Evolutionary conservation across 2,113 vertebrate genomes (phyloP), one percentile per base, ranked within the genome.

Genomic region (Pavo muticus): DNA sequence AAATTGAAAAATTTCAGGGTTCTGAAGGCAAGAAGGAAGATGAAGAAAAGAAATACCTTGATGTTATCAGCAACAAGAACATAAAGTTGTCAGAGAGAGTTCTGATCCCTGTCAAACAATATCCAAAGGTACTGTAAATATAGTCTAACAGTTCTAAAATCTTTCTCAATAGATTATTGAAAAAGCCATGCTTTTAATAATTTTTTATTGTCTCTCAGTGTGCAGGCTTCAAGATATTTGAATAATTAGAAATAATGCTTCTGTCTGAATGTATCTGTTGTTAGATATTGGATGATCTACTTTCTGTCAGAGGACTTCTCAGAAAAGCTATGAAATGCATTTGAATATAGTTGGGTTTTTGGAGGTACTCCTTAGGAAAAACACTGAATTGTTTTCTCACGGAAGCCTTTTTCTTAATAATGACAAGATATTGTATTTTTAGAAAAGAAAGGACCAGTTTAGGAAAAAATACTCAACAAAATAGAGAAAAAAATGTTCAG

Each of bases 41-140:
- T 32, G 98, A 99, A 95, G 98, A 98, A 94, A 99, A 99, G 97
- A 99, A 99, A 89, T 99, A 99, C 57, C 98, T 99, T 87, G 99
- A 99, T 97, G 98, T 99, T 95, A 99, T 99, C 98, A 99, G 99
- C 98, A 99, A 99, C 98, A 99, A 99, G 98, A 99, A 99, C 94
- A 99, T 99, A 98, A 99, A 99, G 97, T 98, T 99, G 54, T 99
- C 98, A 11, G 99, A 99, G 97, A 98, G 99, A 96, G 99, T 99
- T 87, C 97, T 99, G 96, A 99, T 99, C 91, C 99, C 99, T 65
- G 98, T 99, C 83, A 99, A 99, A 96, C 99, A 99, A 95, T 99
- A 99, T 98, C 99, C 99, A 94, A 99, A 99, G 99, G 99, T 99
- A 99, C 97, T 96, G 63, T 93, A 93, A 84, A 78, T 84, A 40